Evolutionary conservation across 2,797 vertebrate genomes (phyloP).

Genomic region (Sitta carolinensis): DNA sequence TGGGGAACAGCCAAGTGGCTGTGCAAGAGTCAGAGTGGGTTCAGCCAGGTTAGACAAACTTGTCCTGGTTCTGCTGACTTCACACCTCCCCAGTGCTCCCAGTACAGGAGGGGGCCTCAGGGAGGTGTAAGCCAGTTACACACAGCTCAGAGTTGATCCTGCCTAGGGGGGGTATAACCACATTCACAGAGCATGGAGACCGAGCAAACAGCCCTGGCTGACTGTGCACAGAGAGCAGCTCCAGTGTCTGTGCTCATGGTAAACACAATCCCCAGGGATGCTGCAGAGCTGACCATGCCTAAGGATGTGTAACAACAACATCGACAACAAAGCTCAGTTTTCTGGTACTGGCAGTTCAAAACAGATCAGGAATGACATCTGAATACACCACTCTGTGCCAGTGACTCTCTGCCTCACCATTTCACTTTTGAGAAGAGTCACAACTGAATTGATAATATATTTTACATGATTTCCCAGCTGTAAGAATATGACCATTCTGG

Average conservation of each 20-base stretch:
- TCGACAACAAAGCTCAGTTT: neutral
- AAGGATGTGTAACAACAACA: neutral
- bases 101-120: neutral
- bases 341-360: neutral
- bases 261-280: neutral
- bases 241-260: neutral
- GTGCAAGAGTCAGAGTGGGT: neutral
- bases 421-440: neutral
- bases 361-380: neutral
- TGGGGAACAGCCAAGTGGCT: neutral
- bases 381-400: neutral
- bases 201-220: neutral
- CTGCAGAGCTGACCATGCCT: neutral
- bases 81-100: neutral
- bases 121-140: neutral
- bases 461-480: neutral
- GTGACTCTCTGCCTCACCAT: neutral
- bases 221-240: neutral
- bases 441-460: neutral
- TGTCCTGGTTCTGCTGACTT: neutral
- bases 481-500: neutral
- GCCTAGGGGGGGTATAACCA: neutral
- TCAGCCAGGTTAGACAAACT: neutral
- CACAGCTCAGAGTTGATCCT: neutral
- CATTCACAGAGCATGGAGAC: accelerated